Evolutionary conservation across 2,113 vertebrate genomes (phyloP).

Genomic region (Trinectes maculatus): DNA sequence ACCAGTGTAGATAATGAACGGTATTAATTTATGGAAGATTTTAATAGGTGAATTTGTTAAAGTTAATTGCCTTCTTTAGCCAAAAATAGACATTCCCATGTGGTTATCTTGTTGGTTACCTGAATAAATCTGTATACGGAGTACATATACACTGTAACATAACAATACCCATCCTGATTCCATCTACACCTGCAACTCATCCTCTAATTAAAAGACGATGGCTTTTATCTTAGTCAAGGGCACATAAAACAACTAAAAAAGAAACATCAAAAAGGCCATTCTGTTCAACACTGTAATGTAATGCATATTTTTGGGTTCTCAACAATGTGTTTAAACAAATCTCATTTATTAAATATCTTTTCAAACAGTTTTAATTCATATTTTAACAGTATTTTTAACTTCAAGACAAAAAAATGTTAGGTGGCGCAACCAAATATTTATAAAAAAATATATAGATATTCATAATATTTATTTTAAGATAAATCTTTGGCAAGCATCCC

Average conservation of each 20-base stretch:
- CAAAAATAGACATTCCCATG: neutral
- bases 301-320: too few species aligned
- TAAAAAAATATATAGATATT: too few species aligned
- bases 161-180: neutral
- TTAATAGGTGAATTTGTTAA: neutral
- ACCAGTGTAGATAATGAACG: neutral
- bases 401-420: too few species aligned
- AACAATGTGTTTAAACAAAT: too few species aligned
- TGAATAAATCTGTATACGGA: neutral
- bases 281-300: too few species aligned
- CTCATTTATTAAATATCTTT: too few species aligned
- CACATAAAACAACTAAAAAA: neutral
- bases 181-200: too few species aligned
- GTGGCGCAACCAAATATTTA: too few species aligned
- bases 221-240: neutral
- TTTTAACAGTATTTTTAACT: too few species aligned
- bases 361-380: too few species aligned
- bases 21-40: neutral
- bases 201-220: neutral
- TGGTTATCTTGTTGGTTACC: neutral
- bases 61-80: neutral
- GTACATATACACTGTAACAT: neutral
- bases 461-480: too few species aligned
- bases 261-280: neutral
- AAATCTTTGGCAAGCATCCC: too few species aligned